Evolutionary conservation across 2,888 invertebrate genomes (phyloP).

Genomic region (Lydus trimaculatus): DNA sequence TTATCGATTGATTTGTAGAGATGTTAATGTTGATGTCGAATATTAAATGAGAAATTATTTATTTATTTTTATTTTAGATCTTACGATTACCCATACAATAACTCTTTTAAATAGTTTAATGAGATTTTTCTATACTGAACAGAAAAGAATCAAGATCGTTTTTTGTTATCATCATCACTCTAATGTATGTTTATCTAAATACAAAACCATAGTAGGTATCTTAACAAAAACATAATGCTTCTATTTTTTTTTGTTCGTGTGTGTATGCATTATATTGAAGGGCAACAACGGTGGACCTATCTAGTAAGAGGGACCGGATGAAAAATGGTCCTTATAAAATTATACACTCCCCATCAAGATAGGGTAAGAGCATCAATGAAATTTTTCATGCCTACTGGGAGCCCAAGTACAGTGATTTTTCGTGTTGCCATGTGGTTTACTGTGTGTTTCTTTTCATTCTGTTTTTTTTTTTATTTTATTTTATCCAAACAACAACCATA

Average conservation of each 20-base stretch:
- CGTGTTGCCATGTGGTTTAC: constrained; percentile 29
- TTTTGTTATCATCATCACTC: constrained; percentile 45
- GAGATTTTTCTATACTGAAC: constrained; percentile 49
- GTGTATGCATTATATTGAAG: constrained; percentile 31
- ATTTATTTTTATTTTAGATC: constrained; percentile 15
- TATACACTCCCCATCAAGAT: constrained; percentile 39
- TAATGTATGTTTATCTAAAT: constrained; percentile 43
- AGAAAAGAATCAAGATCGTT: constrained; percentile 49
- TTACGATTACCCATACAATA: constrained; percentile 18
- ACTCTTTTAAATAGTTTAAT: constrained; percentile 54
- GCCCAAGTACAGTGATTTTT: constrained; percentile 29
- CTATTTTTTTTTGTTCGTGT: constrained; percentile 1
- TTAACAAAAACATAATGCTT: constrained; percentile 42
- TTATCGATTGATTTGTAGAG: constrained; percentile 17
- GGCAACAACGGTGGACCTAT: constrained; percentile 27
- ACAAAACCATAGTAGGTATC: constrained; percentile 43
- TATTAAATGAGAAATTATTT: constrained; percentile 9
- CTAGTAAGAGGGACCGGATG: constrained; percentile 32
- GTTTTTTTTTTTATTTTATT: not conserved
- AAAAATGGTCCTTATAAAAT: constrained; percentile 42
- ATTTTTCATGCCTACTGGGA: constrained; percentile 33
- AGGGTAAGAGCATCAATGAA: constrained; percentile 38
- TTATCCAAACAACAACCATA: not conserved
- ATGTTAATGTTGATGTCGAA: not conserved
- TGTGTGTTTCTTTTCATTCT: too few relatives aligned